Evolutionary conservation across 2,797 vertebrate species (phyloP).

Genomic region (Ctenosaura bakeri): DNA sequence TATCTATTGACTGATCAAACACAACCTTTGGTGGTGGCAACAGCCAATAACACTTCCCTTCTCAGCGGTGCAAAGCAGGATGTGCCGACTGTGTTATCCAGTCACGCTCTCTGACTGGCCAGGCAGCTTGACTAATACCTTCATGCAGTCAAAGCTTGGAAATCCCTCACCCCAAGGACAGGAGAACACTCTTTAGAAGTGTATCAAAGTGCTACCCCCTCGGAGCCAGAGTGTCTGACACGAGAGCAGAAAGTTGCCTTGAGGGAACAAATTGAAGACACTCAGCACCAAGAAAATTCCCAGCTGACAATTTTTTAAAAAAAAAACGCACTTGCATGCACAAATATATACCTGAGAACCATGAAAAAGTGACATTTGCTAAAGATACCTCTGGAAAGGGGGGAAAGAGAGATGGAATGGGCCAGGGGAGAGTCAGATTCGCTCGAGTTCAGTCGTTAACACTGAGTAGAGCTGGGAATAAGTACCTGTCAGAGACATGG

Average conservation of each 20-base stretch:
- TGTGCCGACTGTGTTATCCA: neutral
- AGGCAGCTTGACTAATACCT: neutral
- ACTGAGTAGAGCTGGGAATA: neutral
- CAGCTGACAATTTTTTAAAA: neutral
- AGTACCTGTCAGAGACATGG: neutral
- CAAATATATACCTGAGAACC: accelerated
- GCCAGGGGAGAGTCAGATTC: neutral
- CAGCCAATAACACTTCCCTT: neutral
- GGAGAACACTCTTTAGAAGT: neutral
- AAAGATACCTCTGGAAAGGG: neutral
- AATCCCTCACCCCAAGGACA: neutral
- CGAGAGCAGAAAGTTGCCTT: conserved; percentile 11
- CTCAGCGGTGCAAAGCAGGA: neutral
- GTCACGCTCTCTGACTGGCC: neutral
- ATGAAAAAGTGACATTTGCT: conserved; percentile 1
- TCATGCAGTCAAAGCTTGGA: accelerated
- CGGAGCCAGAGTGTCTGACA: neutral
- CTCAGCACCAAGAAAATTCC: neutral
- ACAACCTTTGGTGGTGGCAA: accelerated
- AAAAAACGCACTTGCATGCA: too few relatives aligned
- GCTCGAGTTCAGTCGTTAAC: neutral
- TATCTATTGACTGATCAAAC: neutral
- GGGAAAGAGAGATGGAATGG: neutral
- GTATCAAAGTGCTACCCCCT: neutral
- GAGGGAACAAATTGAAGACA: neutral